Percentiles rank a stretch among this genome's conserved stretches.
Conservation (phyloP, 2,113 vertebrate species). For the Anhinga anhinga region DNA sequence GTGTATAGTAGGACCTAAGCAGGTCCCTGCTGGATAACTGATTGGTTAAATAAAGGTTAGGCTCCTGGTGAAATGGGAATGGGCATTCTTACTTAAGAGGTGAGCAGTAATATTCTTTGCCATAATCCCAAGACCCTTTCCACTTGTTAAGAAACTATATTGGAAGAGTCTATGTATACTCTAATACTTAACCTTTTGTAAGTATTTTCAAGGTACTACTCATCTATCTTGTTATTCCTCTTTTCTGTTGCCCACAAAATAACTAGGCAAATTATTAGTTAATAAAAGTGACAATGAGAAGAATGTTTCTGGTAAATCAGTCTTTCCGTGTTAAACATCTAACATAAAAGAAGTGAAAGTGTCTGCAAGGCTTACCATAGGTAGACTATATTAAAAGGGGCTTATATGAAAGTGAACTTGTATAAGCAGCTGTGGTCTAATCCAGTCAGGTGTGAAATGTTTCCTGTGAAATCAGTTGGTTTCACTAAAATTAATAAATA, state of each 20-base stretch:
- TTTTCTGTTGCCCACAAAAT: neutral
- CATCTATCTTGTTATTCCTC: neutral
- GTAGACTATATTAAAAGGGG: neutral
- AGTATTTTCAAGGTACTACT: neutral
- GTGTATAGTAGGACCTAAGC: neutral
- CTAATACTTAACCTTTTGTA: neutral
- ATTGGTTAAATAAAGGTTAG: constrained; percentile 21
- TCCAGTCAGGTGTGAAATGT: neutral
- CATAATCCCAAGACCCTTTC: neutral
- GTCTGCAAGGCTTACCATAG: neutral
- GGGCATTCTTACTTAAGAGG: neutral
- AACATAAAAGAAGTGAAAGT: neutral
- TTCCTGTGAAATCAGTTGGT: neutral
- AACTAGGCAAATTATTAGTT: neutral
- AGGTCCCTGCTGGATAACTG: neutral
- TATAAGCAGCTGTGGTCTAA: neutral
- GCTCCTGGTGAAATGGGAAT: neutral
- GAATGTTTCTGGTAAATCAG: neutral
- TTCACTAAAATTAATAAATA: neutral
- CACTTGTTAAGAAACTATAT: neutral
- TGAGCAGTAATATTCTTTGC: neutral
- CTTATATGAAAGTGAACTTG: neutral
- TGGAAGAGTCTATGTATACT: neutral
- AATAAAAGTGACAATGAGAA: neutral
- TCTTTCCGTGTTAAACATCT: neutral